phyloP scores from a whole-genome alignment of 2,113 vertebrate species.

The Caloenas nicobarica region DNA sequence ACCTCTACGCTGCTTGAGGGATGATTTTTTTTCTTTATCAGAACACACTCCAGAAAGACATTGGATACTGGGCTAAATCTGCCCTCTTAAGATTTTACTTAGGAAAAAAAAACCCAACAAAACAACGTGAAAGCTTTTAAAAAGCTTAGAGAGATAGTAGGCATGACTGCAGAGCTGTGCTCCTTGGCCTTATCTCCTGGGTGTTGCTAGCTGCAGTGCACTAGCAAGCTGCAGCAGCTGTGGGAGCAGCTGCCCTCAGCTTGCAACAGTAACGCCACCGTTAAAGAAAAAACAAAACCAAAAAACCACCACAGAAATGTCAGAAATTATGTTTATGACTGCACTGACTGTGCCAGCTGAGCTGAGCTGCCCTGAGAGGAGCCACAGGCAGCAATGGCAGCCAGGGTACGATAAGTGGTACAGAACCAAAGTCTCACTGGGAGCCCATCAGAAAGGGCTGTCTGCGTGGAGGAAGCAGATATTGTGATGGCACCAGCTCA shows the following conservation, averaged over 20 bases:
- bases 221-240: neutral
- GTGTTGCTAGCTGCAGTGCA: neutral
- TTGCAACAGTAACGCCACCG: neutral
- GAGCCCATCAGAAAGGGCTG: neutral
- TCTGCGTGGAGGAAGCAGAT: neutral
- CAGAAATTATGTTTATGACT: neutral
- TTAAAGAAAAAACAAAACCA: neutral
- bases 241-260: conserved; percentile 2
- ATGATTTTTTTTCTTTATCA: conserved; percentile 64
- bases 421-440: neutral
- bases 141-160: conserved; percentile 27
- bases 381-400: neutral
- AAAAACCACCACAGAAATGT: neutral
- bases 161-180: neutral
- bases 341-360: neutral
- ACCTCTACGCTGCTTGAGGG: conserved; percentile 27
- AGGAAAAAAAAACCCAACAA: neutral
- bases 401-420: neutral
- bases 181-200: conserved; percentile 26
- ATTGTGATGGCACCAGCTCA: neutral
- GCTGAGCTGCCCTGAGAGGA: neutral
- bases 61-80: conserved; percentile 50
- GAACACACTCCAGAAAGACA: conserved; percentile 34
- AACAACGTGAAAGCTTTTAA: neutral
- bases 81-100: conserved; percentile 38